Percentiles rank a stretch among this genome's conserved stretches.
phyloP scores from a whole-genome alignment of 2,888 invertebrate genomes.

The Oxyteleia sp. region DNA sequence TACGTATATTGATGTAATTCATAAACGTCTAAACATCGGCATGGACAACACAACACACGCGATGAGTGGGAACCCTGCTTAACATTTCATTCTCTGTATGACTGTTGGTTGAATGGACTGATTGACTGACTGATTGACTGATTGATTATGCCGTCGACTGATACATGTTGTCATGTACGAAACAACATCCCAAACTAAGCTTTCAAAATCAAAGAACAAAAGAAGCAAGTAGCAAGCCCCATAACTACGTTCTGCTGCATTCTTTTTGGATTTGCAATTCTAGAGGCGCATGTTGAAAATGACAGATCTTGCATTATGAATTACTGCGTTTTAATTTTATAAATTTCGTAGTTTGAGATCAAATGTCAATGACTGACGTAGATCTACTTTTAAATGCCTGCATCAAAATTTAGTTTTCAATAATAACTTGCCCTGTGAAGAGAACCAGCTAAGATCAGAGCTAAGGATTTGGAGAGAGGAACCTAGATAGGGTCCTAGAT shows the following conservation, averaged over 20 bases:
- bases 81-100: slow-evolving; percentile 41
- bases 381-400: too few relatives aligned
- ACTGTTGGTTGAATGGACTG: slow-evolving; percentile 28
- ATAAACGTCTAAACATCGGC: slow-evolving; percentile 48
- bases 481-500: too few relatives aligned
- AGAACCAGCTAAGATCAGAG: too few relatives aligned
- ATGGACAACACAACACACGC: slow-evolving; percentile 68
- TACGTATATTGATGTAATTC: slow-evolving; percentile 10
- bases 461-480: too few relatives aligned
- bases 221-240: slow-evolving; percentile 69
- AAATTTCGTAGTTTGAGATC: too few relatives aligned
- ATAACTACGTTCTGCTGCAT: slow-evolving; percentile 65
- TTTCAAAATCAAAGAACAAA: slow-evolving; percentile 59
- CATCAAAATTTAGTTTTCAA: too few relatives aligned
- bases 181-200: slow-evolving; percentile 56
- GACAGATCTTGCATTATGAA: too few relatives aligned
- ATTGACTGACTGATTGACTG: slow-evolving; percentile 35
- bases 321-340: too few relatives aligned
- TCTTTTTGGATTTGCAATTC: slow-evolving; percentile 31
- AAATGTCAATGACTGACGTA: too few relatives aligned
- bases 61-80: slow-evolving; percentile 86
- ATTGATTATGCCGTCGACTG: slow-evolving; percentile 59
- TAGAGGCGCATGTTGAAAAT: slow-evolving; percentile 36
- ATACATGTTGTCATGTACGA: slow-evolving; percentile 43
- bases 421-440: too few relatives aligned